phyloP scores from a whole-genome alignment of 2,113 vertebrate species.

The Anseranas semipalmata region DNA sequence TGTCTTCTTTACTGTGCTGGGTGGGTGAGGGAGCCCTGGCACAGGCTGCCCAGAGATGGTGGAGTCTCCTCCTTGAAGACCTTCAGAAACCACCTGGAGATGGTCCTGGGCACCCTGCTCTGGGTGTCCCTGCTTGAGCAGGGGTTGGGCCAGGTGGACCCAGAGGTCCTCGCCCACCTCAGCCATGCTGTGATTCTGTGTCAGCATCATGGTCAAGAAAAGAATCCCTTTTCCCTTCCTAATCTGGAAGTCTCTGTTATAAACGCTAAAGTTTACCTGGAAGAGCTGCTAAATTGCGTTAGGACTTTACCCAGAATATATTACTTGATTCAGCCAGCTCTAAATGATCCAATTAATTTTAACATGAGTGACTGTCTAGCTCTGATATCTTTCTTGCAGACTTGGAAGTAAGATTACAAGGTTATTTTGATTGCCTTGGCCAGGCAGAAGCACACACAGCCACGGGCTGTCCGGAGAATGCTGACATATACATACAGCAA shows the following conservation, averaged over 20 bases:
- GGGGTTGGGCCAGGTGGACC: neutral
- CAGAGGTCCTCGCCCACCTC: neutral
- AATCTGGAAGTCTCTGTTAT: neutral
- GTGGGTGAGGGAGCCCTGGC: no score
- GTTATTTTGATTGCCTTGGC: neutral
- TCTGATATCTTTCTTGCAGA: neutral
- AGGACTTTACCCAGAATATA: neutral
- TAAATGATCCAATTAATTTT: neutral
- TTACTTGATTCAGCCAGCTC: neutral
- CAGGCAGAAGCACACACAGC: neutral
- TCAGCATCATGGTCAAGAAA: neutral
- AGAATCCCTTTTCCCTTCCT: neutral
- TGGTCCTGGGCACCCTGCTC: neutral
- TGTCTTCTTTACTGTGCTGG: no score
- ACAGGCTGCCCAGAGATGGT: no score
- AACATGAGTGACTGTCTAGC: neutral
- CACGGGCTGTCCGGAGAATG: neutral
- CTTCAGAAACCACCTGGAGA: neutral
- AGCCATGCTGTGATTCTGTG: neutral
- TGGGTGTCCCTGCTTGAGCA: neutral
- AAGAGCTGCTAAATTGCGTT: neutral
- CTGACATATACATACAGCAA: neutral
- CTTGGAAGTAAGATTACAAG: neutral
- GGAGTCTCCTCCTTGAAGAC: neutral
- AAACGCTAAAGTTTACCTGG: neutral